Conservation (phyloP, 2,113 vertebrate genomes). For the Alligator mississippiensis region DNA sequence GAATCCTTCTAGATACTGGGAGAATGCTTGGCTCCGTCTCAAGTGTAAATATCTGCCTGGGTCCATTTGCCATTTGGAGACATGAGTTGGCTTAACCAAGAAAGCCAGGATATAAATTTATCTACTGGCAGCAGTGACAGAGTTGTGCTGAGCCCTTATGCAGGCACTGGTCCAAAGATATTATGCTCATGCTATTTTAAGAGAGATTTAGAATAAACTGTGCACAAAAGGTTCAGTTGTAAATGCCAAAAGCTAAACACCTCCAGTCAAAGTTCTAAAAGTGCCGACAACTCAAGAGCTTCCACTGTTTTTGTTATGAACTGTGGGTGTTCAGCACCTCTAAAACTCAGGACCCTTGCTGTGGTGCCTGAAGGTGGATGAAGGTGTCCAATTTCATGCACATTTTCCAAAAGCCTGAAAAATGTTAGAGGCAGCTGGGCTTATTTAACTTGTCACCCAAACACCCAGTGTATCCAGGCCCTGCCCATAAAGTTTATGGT, state of each 20-base stretch:
- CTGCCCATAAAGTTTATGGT: constrained; percentile 44
- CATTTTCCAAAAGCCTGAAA: not conserved
- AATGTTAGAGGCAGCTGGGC: not conserved
- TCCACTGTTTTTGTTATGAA: not conserved
- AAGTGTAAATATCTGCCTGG: not conserved
- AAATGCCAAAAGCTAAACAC: not conserved
- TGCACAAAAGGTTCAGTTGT: not conserved
- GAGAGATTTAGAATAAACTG: not conserved
- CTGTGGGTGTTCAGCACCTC: not conserved
- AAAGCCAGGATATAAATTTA: not conserved
- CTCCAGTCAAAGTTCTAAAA: not conserved
- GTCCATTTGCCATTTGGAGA: not conserved
- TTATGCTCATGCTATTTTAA: not conserved
- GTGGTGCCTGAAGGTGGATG: not conserved
- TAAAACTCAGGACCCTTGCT: not conserved
- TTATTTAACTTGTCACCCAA: constrained; percentile 35
- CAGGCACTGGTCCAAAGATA: not conserved
- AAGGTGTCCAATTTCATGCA: not conserved
- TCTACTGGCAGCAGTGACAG: not conserved
- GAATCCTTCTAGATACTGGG: not conserved
- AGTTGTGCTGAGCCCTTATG: not conserved
- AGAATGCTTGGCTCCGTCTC: not conserved
- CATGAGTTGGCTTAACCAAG: not conserved
- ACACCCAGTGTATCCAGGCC: constrained; percentile 44
- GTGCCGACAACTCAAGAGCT: not conserved